Conservation (phyloP, 2,797 vertebrate genomes). For the Falco cherrug region DNA sequence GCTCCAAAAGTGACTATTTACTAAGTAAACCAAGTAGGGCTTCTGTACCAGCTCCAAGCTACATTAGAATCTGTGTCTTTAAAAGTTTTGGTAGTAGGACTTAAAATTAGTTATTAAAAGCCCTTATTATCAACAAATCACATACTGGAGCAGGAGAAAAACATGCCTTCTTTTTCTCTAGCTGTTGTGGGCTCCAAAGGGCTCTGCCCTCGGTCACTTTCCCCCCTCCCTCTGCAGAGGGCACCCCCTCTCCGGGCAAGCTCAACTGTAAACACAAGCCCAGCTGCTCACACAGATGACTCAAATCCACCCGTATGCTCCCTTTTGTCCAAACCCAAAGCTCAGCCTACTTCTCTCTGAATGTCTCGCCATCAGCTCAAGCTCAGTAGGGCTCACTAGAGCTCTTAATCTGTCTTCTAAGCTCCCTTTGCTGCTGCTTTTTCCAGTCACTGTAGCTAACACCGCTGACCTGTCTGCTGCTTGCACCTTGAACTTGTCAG, state of each 20-base stretch:
- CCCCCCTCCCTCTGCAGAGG: neutral
- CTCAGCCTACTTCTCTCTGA: neutral
- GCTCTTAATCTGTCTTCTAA: slow-evolving; percentile 10
- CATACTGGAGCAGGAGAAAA: neutral
- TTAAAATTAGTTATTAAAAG: neutral
- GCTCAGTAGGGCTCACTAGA: neutral
- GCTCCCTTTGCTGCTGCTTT: neutral
- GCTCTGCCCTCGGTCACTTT: neutral
- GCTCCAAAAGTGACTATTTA: neutral
- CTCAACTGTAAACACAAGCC: neutral
- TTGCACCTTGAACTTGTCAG: neutral
- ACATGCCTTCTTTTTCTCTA: neutral
- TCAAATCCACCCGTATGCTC: slow-evolving; percentile 10
- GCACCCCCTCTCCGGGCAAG: neutral
- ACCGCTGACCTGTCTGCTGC: neutral
- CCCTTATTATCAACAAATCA: neutral
- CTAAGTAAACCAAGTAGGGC: neutral
- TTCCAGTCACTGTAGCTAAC: neutral
- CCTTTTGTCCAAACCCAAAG: slow-evolving; percentile 11
- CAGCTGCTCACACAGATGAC: neutral
- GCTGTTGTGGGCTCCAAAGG: neutral
- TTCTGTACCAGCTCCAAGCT: neutral
- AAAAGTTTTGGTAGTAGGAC: neutral
- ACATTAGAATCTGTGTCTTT: neutral
- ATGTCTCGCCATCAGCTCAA: slow-evolving; percentile 38